phyloP scores from a whole-genome alignment of 1,140 invertebrate genomes.

The Plectrocnemia conspersa region DNA sequence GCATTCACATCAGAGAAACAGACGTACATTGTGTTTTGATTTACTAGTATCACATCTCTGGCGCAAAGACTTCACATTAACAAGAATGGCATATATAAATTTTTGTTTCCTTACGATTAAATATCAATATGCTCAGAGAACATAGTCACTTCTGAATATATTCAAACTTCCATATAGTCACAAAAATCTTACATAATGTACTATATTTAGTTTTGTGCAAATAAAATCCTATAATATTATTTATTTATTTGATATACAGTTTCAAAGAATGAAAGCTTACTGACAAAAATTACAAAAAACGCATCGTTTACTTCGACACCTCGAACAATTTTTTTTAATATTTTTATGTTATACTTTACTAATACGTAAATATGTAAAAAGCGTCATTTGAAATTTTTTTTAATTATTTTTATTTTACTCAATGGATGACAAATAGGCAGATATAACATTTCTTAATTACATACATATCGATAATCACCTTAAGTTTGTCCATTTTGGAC shows the following conservation, averaged over 20 bases:
- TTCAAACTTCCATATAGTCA: slow-evolving; percentile 35
- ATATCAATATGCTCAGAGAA: slow-evolving; percentile 31
- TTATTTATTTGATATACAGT: slow-evolving; percentile 31
- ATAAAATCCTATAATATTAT: slow-evolving; percentile 35
- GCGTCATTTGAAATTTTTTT: slow-evolving; percentile 35
- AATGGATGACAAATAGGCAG: slow-evolving; percentile 34
- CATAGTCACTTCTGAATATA: slow-evolving; percentile 32
- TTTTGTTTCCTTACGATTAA: slow-evolving; percentile 33
- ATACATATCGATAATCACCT: slow-evolving; percentile 29
- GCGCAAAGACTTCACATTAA: slow-evolving; percentile 35
- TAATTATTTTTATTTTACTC: slow-evolving; percentile 25
- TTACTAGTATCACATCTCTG: slow-evolving; percentile 31
- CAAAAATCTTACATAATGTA: slow-evolving; percentile 35
- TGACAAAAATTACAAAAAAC: slow-evolving; percentile 36
- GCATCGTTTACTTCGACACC: slow-evolving; percentile 33
- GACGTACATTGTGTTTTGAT: slow-evolving; percentile 34
- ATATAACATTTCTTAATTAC: slow-evolving; percentile 34
- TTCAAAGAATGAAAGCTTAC: slow-evolving; percentile 34
- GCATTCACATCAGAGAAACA: slow-evolving; percentile 36
- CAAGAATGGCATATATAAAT: slow-evolving; percentile 36
- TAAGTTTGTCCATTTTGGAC: slow-evolving; percentile 35
- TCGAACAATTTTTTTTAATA: slow-evolving; percentile 31
- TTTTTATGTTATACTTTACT: slow-evolving; percentile 33
- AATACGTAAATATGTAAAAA: slow-evolving; percentile 37
- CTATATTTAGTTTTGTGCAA: slow-evolving; percentile 36